phyloP scores from a whole-genome alignment of 2,888 invertebrate species.

The Choreutis nemorana region DNA sequence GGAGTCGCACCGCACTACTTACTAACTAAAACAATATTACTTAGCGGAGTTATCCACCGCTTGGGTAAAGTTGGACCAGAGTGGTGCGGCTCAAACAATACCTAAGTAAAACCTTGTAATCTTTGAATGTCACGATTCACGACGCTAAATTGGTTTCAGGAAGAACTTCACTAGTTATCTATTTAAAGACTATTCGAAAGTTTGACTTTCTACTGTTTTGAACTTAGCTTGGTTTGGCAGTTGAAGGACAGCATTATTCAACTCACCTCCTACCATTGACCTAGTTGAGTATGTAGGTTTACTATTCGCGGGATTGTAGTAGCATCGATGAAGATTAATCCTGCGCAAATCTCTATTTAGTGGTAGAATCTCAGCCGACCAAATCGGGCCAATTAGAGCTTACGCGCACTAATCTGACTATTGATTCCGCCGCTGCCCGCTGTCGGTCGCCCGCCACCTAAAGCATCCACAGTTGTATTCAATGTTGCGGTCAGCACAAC shows the following conservation, averaged over 20 bases:
- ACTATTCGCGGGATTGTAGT: too few relatives aligned
- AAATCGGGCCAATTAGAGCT: slow-evolving; percentile 60
- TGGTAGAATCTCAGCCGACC: slow-evolving; percentile 41
- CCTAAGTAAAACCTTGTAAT: too few relatives aligned
- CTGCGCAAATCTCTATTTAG: slow-evolving; percentile 56
- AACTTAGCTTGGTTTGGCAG: too few relatives aligned
- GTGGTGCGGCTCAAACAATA: too few relatives aligned
- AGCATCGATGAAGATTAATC: slow-evolving; percentile 50
- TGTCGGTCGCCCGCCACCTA: slow-evolving; percentile 1
- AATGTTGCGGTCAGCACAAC: slow-evolving; percentile 3
- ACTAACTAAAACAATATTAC: slow-evolving; percentile 56
- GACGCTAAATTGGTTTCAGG: slow-evolving; percentile 2
- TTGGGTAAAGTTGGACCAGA: slow-evolving; percentile 15
- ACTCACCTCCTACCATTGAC: too few relatives aligned
- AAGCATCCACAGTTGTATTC: slow-evolving; percentile 3
- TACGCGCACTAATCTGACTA: slow-evolving; percentile 41
- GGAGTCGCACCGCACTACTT: slow-evolving; percentile 32
- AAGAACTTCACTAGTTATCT: too few relatives aligned
- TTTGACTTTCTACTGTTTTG: too few relatives aligned
- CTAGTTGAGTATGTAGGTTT: slow-evolving; percentile 40
- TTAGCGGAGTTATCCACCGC: slow-evolving; percentile 31
- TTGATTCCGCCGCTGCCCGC: slow-evolving; percentile 19
- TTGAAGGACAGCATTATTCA: too few relatives aligned
- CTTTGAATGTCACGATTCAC: too few relatives aligned
- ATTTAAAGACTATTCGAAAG: too few relatives aligned